Base-by-base conservation (phyloP, 2,113 vertebrate genomes). In the Eclectus roratus region DNA sequence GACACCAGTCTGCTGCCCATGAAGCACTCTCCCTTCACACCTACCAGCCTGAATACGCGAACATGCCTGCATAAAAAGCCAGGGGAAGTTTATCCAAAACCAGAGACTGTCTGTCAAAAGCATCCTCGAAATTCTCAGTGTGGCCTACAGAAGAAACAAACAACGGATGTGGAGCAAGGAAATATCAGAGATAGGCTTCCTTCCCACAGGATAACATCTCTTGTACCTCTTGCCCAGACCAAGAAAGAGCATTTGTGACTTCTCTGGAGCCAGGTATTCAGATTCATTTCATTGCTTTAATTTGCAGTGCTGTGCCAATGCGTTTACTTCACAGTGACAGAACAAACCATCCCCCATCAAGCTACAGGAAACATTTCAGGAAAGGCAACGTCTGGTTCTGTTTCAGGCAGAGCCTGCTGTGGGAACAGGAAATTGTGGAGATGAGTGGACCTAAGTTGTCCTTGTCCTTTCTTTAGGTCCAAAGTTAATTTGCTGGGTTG, bases 1-100 rank as follows among this genome's bases (percentile, higher is more conserved):
- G 52, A 8, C 46, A n/a, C 28, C 15, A 2, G 19, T 0, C 3
- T 47, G 58, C 56, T 31, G 20, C 72, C 29, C 10, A 1, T 2
- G 31, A 9, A 14, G 37, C 0, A 1, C 53, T 69, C 25, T 68
- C 65, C 47, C 19, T 0, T 39, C 8, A 15, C 73, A 94, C 98
- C 88, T 98, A 99, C 99, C 99, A 99, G 98, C 99, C 99, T 24
- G 98, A 98, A 55, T 98, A 99, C 1, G 99, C 99, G 60, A 99
- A 99, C 50, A 99, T 98, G 77, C 98, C 99, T 17, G 98, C 98
- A 8, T 99, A 99, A 97, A 99, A 99, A 50, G 99, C 99, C 92
- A 99, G 89, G 4, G 99, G 99, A 33, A 99, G 68, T 78, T 96
- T 98, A 28, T 98, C 98, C 96, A 98, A 65, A 25, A 97, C 98